Evolutionary conservation across 2,888 invertebrate species (phyloP), one percentile per base, ranked within the genome.

Genomic region (Anoplius nigerrimus): DNA sequence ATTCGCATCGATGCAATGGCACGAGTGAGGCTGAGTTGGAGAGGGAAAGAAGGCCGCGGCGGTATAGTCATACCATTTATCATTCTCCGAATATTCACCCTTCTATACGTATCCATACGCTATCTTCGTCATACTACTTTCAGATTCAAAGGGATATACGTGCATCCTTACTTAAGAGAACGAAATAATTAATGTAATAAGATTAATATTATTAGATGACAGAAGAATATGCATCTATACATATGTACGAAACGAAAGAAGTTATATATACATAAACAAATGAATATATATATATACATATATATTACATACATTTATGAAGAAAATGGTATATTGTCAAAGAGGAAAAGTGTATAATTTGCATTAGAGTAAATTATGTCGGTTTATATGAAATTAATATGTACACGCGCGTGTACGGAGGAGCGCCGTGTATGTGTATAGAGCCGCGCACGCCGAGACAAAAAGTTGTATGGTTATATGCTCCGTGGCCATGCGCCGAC

Each of bases 301-400:
- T 81, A 81, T 78, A 79, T n/a, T 83, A 79, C 81, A 82, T 83
- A 81, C 83, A 84, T 84, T 82, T 84, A 84, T 82, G 82, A 80
- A 34, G 34, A 82, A 82, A 80, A 79, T 79, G 77, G 79, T 83
- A 83, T 84, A 83, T 83, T 78, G 76, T 66, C 82, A 78, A 63
- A 72, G 72, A 71, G 77, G 72, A 80, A 81, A 77, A 74, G 81
- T 78, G 82, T 80, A 78, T 82, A 80, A 83, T 82, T 82, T 78
- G 76, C 83, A 81, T 81, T 81, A 75, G 75, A 83, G 81, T 80
- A 79, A 77, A 82, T 80, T 79, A 77, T 77, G 71, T 75, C 76
- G 74, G 80, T 83, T 82, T 79, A 82, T 79, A 82, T 76, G n/a
- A 69, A 77, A 74, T 61, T 51, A 60, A 66, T 74, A 78, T 74